Conservation (phyloP, 2,113 vertebrate species). For the Chelonoidis abingdonii region DNA sequence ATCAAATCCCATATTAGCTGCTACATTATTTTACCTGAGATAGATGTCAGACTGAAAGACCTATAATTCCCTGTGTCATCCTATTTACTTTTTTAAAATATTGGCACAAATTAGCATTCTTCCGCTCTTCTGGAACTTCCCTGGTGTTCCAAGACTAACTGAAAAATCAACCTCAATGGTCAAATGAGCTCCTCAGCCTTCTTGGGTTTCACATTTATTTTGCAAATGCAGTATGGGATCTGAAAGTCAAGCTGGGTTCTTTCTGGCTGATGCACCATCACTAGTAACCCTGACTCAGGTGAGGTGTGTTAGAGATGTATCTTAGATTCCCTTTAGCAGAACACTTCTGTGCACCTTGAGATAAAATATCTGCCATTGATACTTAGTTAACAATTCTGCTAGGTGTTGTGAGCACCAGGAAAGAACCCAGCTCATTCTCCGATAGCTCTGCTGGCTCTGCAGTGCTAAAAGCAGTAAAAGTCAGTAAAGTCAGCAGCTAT, state of each 20-base stretch:
- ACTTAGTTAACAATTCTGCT: neutral
- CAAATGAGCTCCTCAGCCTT: no score
- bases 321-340: neutral
- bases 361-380: neutral
- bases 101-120: no score
- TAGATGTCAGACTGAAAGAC: no score
- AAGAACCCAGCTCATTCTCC: fast-evolving
- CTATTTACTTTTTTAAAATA: no score
- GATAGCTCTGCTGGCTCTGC: neutral
- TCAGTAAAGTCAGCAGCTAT: no score
- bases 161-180: no score
- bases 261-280: neutral
- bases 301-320: neutral
- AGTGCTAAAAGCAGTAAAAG: neutral
- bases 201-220: neutral
- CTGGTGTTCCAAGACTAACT: no score
- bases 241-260: neutral
- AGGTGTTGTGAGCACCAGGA: neutral
- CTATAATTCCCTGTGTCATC: no score
- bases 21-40: no score
- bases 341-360: neutral
- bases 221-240: neutral
- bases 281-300: neutral
- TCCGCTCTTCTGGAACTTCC: no score
- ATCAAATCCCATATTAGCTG: no score